phyloP scores from a whole-genome alignment of 2,113 vertebrate species.

The Paedocypris sp. region DNA sequence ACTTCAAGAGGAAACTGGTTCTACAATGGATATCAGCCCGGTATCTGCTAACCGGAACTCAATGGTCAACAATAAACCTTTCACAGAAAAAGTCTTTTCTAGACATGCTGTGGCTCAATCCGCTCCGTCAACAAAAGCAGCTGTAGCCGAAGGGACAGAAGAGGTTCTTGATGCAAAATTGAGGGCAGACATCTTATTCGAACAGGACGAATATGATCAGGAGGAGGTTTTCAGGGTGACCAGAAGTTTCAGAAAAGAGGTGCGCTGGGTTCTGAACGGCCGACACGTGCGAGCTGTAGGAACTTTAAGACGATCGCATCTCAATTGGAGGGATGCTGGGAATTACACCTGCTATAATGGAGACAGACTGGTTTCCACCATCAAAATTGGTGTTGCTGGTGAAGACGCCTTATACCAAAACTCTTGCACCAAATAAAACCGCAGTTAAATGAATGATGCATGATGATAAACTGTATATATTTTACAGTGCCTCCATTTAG shows the following conservation, averaged over 20 bases:
- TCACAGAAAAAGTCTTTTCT: background rate
- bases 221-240: constrained; percentile 14
- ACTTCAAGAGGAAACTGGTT: background rate
- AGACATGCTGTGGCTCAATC: background rate
- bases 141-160: background rate
- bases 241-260: constrained; percentile 15
- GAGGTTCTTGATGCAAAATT: background rate
- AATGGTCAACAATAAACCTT: background rate
- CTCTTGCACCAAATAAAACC: no score
- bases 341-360: constrained; percentile 52
- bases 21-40: background rate
- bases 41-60: background rate
- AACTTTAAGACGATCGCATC: constrained; percentile 38
- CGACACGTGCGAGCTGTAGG: constrained; percentile 19
- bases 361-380: constrained; percentile 38
- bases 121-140: background rate
- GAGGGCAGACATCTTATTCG: no score
- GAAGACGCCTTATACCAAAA: constrained; percentile 17
- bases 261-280: constrained; percentile 45
- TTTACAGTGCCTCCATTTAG: constrained; percentile 48
- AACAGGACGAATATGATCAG: constrained; percentile 4
- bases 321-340: constrained; percentile 42
- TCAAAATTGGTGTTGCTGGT: constrained; percentile 52
- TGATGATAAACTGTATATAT: background rate
- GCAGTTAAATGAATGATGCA: background rate